phyloP scores from a whole-genome alignment of 2,888 invertebrate genomes.

The Antheraea yamamai region DNA sequence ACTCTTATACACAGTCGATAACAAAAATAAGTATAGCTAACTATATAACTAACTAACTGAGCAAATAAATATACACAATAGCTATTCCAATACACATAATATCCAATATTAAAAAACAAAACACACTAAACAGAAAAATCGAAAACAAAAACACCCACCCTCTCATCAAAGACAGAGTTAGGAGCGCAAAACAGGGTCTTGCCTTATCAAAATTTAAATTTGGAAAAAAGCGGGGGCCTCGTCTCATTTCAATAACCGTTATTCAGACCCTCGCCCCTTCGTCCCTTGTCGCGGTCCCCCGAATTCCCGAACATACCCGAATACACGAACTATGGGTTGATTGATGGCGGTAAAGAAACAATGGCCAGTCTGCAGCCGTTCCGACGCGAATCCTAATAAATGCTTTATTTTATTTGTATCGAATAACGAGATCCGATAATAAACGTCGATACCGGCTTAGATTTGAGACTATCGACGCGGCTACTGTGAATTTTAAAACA shows the following conservation, averaged over 20 bases:
- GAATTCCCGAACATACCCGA: slow-evolving; percentile 43
- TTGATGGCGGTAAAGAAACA: slow-evolving; percentile 79
- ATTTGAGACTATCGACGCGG: slow-evolving; percentile 65
- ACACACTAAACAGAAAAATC: slow-evolving; percentile 57
- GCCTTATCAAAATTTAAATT: slow-evolving; percentile 83
- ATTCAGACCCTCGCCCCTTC: slow-evolving; percentile 60
- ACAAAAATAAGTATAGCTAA: not conserved
- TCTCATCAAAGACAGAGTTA: slow-evolving; percentile 70
- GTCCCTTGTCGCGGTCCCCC: slow-evolving; percentile 37
- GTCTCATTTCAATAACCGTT: slow-evolving; percentile 83
- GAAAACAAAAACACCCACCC: slow-evolving; percentile 70
- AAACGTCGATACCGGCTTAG: slow-evolving; percentile 74
- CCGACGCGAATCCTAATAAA: slow-evolving; percentile 80
- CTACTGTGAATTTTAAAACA: slow-evolving; percentile 59
- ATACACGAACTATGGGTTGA: slow-evolving; percentile 66
- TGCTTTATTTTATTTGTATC: slow-evolving; percentile 79
- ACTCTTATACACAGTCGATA: not conserved
- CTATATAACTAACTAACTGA: not conserved
- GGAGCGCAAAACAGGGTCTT: slow-evolving; percentile 74
- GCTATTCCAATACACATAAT: slow-evolving; percentile 40
- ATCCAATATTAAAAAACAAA: slow-evolving; percentile 42
- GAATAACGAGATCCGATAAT: slow-evolving; percentile 74
- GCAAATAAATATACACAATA: slow-evolving; percentile 25
- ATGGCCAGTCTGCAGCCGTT: slow-evolving; percentile 72
- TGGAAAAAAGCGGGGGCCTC: slow-evolving; percentile 77